Evolutionary conservation across 2,888 invertebrate genomes (phyloP), one percentile per base, ranked within the genome.

Genomic region (Automeris io): DNA sequence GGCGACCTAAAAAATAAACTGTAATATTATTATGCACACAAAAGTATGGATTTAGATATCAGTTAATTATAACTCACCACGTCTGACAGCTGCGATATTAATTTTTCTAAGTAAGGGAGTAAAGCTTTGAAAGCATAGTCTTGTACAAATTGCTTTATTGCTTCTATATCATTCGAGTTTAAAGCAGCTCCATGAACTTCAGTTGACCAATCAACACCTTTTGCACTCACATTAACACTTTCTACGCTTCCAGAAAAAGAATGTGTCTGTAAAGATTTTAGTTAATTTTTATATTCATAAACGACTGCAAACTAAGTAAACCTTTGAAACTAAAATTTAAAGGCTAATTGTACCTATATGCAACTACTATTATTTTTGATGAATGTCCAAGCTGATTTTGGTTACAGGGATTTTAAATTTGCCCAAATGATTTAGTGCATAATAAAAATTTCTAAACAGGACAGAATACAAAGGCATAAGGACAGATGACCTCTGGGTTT

Each of bases 61-160:
- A n/a, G n/a, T n/a, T 6, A 42, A 41, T 24, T 18, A 39, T 8
- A 40, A 67, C 80, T 76, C 68, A 93, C 92, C 51, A 91, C 88
- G 69, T 96, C 96, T 61, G 91, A 92, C 25, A 97, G 75, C 41
- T 91, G 88, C 38, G 90, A 89, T 58, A 99, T 93, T 75, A 96
- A 93, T 64, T 93, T 92, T 71, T 99, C 99, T 24, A 97, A 91
- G 73, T 96, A 95, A 0, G 98, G 98, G 45, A 98, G 85, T 41
- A 99, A 82, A 13, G 95, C 95, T 60, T 94, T 91, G 8, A 92
- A 88, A 42, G 93, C 91, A 82, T 97, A 98, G 63, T 98, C 97
- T 58, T 93, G 92, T 26, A 98, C 89, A 63, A 98, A 93, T 49
- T 91, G 90, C 56, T 94, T 91, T 26, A 98, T 88, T 57, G 93